Evolutionary conservation across 2,888 invertebrate genomes (phyloP).

Genomic region (Chironomus tentans): DNA sequence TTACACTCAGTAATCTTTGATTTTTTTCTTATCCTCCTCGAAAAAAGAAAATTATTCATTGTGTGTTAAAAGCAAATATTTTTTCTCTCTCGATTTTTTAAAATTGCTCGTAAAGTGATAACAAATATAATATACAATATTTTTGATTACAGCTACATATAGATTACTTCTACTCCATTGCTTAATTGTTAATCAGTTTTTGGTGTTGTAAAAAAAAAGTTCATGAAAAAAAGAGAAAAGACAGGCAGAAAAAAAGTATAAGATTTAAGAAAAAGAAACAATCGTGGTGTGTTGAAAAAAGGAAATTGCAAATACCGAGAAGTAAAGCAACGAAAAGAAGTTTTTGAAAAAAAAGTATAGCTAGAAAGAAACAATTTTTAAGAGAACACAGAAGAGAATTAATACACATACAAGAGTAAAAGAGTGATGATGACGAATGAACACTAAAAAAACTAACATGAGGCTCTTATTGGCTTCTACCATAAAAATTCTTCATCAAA

Average conservation of each 20-base stretch:
- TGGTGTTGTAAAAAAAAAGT: neutral
- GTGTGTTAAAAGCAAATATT: neutral
- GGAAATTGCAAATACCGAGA: constrained; percentile 23
- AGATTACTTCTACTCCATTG: neutral
- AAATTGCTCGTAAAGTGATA: neutral
- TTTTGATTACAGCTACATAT: neutral
- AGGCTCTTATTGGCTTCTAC: neutral
- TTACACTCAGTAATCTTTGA: neutral
- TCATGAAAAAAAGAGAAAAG: neutral
- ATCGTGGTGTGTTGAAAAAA: constrained; percentile 17
- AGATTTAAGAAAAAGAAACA: neutral
- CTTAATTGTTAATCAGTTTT: constrained; percentile 13
- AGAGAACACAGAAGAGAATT: neutral
- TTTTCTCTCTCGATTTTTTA: neutral
- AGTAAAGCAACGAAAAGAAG: neutral
- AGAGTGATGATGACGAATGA: neutral
- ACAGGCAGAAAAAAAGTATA: neutral
- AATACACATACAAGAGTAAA: neutral
- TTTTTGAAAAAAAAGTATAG: neutral
- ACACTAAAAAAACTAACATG: constrained; percentile 6
- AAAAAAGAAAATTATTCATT: too few species aligned
- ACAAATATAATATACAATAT: neutral
- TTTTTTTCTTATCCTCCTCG: neutral
- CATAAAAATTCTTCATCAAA: neutral
- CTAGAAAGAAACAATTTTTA: neutral